These are phyloP conservation scores for Erythrocercus mccallii DNA, from an alignment of 2,113 vertebrate species.

Conservation along the genomic window DNA sequence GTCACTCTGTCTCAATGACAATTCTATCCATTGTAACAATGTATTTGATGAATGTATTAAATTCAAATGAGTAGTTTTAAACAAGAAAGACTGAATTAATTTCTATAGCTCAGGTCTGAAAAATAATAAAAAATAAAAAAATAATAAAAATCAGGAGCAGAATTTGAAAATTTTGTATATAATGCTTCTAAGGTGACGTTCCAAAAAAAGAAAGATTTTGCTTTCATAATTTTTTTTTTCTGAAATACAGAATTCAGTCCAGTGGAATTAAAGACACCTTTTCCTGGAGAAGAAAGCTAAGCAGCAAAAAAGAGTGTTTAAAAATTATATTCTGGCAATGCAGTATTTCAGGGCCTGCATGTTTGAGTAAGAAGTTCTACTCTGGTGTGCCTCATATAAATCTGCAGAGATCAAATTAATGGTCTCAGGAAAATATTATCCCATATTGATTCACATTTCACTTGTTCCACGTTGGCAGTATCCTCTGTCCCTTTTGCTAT, in stretches of 20 bases:
- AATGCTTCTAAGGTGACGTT: not conserved
- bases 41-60: not conserved
- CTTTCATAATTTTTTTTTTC: not conserved
- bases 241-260: not conserved
- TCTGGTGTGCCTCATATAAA: not conserved
- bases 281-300: not conserved
- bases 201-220: not conserved
- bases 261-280: not conserved
- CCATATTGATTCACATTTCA: not conserved
- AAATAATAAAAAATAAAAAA: not conserved
- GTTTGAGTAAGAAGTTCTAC: not conserved
- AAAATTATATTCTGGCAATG: not conserved
- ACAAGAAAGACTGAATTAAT: not conserved
- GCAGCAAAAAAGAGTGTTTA: not conserved
- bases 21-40: not conserved
- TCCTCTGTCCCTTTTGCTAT: not conserved
- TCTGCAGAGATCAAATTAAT: not conserved
- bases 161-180: not conserved
- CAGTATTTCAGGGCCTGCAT: not conserved
- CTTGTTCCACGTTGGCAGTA: not conserved
- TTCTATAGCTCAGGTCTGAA: not conserved
- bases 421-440: not conserved
- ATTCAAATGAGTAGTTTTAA: not conserved
- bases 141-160: not conserved
- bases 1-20: not conserved